phyloP scores from a whole-genome alignment of 1,140 invertebrate genomes.

The Liolophura sinensis region DNA sequence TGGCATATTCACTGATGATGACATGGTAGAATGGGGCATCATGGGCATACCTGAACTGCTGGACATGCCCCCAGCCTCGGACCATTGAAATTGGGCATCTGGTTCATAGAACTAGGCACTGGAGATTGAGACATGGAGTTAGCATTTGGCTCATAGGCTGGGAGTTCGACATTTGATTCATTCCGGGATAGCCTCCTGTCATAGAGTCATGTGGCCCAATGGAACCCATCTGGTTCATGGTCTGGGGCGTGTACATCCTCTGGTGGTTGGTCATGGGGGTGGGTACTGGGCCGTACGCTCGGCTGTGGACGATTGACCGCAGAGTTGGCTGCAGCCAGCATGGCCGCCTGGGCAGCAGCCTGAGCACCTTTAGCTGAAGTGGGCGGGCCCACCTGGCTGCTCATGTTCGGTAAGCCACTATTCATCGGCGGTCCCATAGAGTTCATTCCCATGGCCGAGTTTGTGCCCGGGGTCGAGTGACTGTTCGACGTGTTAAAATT shows the following conservation, averaged over 20 bases:
- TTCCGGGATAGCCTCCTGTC: conserved; percentile 12
- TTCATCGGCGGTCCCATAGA: conserved; percentile 9
- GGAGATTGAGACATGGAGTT: conserved; percentile 28
- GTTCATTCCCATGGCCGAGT: conserved; percentile 15
- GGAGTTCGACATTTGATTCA: conserved; percentile 36
- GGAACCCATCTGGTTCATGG: conserved; percentile 38
- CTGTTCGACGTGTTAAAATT: conserved; percentile 39
- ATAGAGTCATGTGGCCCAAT: conserved; percentile 7
- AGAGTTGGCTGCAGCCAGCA: conserved; percentile 56
- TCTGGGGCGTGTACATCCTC: conserved; percentile 16
- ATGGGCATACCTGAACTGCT: too few species aligned
- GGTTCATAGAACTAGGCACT: conserved; percentile 33
- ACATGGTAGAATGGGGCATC: conserved; percentile 13
- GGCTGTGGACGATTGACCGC: conserved; percentile 23
- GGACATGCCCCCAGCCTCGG: too few species aligned
- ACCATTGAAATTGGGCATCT: background rate
- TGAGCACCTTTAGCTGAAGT: conserved; percentile 51
- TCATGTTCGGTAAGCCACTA: conserved; percentile 39
- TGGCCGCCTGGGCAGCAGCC: conserved; percentile 56
- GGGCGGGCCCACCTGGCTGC: conserved; percentile 22
- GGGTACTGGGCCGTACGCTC: conserved; percentile 13
- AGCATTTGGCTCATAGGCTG: conserved; percentile 27
- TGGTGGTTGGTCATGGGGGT: conserved; percentile 13
- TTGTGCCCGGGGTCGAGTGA: too few species aligned
- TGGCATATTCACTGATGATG: conserved; percentile 13